Evolutionary conservation across 2,113 vertebrate genomes (phyloP), one percentile per base, ranked within the genome.

Genomic region (Triplophysa rosa): DNA sequence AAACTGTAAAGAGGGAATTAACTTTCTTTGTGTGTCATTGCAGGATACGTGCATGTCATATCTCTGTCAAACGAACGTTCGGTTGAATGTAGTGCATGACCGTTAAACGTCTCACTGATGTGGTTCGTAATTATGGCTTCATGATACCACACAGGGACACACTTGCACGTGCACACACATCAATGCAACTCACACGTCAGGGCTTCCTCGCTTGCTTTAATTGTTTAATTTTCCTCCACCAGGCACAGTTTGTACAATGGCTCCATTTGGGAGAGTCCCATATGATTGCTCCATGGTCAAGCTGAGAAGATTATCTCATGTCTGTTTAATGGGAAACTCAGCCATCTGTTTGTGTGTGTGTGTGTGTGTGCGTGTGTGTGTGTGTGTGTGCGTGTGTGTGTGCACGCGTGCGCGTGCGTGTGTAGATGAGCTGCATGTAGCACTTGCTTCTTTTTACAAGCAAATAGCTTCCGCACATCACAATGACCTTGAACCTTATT

Each of bases 221-320:
- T 79, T 79, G 80, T 84, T 74, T 79, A 79, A 82, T 76, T 79
- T 81, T 77, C 66, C 69, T 74, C 70, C 58, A 73, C 83, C 78
- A 79, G 63, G 80, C 83, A 84, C 76, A 79, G 69, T 84, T 81
- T 82, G 83, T 73, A 78, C 76, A 81, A 76, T 82, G 76, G 76
- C 66, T 84, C 80, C 70, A 84, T 84, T 82, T 82, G 66, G 49
- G 62, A 37, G 70, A 82, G 76, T 84, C 83, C 80, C 83, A 82
- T 79, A 84, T 84, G 80, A 84, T 76, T 82, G 76, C 83, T 82
- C 70, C 80, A 82, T 82, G 83, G 83, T 84, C 83, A 84, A 79
- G 70, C 83, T 82, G 83, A 72, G 79, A 79, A 84, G 83, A 84
- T 84, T 84, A 82, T 66, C 79, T 84, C 80, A 84, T 74, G 83